These are phyloP conservation scores for Bagarius yarrelli DNA, from an alignment of 2,113 vertebrate genomes.

Conservation along the genomic window DNA sequence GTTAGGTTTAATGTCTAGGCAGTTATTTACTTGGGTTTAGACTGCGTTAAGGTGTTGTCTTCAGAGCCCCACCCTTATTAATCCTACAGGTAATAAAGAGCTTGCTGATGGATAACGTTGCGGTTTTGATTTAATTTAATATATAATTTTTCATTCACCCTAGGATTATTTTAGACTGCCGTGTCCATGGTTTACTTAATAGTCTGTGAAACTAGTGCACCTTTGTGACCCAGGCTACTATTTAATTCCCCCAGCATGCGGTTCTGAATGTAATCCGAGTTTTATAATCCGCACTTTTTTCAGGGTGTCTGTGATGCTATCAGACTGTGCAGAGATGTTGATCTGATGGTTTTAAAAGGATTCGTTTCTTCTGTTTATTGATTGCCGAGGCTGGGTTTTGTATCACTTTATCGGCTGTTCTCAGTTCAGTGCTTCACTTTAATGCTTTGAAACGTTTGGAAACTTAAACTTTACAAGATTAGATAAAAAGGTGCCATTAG, in stretches of 20 bases:
- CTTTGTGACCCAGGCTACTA: background rate
- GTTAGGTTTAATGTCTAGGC: too few relatives aligned
- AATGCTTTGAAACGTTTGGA: background rate
- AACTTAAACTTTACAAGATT: background rate
- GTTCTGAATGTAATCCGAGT: too few relatives aligned
- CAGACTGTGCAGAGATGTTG: background rate
- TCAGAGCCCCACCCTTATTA: constrained; percentile 35
- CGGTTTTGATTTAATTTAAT: background rate
- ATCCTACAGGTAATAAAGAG: constrained; percentile 40
- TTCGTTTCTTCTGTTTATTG: background rate
- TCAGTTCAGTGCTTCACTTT: background rate
- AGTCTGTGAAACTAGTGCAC: background rate
- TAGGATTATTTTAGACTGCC: background rate
- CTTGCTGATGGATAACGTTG: background rate
- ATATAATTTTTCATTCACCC: too few relatives aligned
- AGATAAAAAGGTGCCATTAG: background rate
- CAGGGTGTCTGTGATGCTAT: background rate
- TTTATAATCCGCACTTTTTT: background rate
- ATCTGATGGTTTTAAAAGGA: background rate
- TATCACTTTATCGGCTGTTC: background rate
- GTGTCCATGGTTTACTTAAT: background rate
- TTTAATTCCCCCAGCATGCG: background rate
- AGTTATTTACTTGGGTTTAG: background rate
- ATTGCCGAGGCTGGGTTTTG: background rate
- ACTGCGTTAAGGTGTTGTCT: constrained; percentile 26